Percentiles rank a stretch among this genome's conserved stretches.
Conservation (phyloP, 1,140 invertebrate genomes). For the Drosophila tropicalis region DNA sequence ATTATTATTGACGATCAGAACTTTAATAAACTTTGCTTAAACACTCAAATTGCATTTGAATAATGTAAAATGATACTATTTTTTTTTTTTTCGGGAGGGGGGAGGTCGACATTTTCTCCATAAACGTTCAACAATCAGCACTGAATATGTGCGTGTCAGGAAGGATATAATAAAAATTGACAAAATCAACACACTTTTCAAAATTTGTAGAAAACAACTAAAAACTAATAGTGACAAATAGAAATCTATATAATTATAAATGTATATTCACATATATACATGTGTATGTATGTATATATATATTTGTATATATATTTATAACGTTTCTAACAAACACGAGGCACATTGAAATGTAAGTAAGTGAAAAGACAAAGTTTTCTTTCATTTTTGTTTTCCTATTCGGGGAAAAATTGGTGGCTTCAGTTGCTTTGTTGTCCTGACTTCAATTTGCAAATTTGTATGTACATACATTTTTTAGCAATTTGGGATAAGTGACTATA, state of each 20-base stretch:
- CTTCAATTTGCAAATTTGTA: slow-evolving; percentile 53
- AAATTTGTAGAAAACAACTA: slow-evolving; percentile 51
- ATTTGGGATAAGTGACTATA: slow-evolving; percentile 38
- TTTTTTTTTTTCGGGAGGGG: background rate
- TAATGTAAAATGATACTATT: slow-evolving; percentile 48
- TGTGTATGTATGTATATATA: slow-evolving; percentile 40
- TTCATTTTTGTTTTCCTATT: slow-evolving; percentile 68
- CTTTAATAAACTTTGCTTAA: slow-evolving; percentile 63
- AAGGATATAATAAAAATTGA: slow-evolving; percentile 21
- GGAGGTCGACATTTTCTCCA: slow-evolving; percentile 43
- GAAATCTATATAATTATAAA: slow-evolving; percentile 54
- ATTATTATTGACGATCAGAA: slow-evolving; percentile 52
- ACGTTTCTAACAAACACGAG: slow-evolving; percentile 79
- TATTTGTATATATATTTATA: slow-evolving; percentile 71
- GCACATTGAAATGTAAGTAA: slow-evolving; percentile 78
- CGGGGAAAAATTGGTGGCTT: slow-evolving; percentile 74
- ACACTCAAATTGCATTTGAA: slow-evolving; percentile 64
- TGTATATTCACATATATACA: slow-evolving; percentile 29
- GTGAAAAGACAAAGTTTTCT: slow-evolving; percentile 60
- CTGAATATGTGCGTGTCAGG: slow-evolving; percentile 28
- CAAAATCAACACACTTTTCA: slow-evolving; percentile 30
- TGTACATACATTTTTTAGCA: slow-evolving; percentile 30
- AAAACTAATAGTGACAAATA: slow-evolving; percentile 61
- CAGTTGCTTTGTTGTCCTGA: slow-evolving; percentile 71
- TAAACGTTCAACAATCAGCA: background rate